A percentile compares a stretch with the other conserved stretches of the same genome.
These are phyloP conservation scores for Pluvianellus socialis DNA, from an alignment of 2,113 vertebrate species.

Conservation along the genomic window DNA sequence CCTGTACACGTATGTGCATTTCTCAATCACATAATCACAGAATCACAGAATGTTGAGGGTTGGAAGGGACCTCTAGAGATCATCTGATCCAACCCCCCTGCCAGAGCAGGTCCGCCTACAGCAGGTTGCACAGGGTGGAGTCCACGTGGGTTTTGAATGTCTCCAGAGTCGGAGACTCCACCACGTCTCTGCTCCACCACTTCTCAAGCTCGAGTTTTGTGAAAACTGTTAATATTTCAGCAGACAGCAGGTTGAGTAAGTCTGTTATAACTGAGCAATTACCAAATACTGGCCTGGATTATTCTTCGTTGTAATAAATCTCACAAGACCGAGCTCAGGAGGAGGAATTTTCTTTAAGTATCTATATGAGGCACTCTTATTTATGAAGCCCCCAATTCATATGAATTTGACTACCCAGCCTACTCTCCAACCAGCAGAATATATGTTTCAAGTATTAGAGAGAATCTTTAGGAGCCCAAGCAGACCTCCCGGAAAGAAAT, in stretches of 20 bases:
- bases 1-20: background rate
- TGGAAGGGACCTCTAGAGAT: too few relatives aligned
- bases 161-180: too few relatives aligned
- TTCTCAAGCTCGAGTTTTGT: background rate
- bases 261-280: background rate
- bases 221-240: slow-evolving; percentile 1
- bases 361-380: background rate
- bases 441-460: background rate
- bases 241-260: background rate
- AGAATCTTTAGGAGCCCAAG: background rate
- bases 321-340: background rate
- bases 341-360: background rate
- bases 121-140: too few relatives aligned
- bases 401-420: background rate
- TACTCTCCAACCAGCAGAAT: background rate
- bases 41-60: too few relatives aligned
- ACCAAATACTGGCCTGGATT: background rate
- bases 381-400: background rate
- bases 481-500: background rate
- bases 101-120: too few relatives aligned
- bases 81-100: too few relatives aligned
- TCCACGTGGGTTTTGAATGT: too few relatives aligned
- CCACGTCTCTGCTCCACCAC: too few relatives aligned
- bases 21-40: background rate
- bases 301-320: background rate